Evolutionary conservation across 1,140 invertebrate genomes (phyloP).

Genomic region (Meloidogyne chitwoodi): DNA sequence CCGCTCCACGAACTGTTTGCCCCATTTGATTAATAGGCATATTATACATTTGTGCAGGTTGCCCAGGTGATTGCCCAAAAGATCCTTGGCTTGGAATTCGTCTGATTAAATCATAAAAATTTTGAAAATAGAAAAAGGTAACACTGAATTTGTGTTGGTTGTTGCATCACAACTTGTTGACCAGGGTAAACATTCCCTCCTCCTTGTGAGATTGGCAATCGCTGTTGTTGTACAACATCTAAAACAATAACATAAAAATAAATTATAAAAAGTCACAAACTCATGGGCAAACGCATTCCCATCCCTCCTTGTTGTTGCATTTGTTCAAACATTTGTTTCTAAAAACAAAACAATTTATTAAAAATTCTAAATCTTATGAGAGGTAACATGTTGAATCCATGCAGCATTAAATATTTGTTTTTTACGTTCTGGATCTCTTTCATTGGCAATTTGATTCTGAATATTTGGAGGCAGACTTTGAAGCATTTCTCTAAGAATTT

Average conservation of each 20-base stretch:
- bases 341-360: background rate
- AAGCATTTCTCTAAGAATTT: background rate
- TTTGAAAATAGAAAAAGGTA: background rate
- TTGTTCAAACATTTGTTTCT: slow-evolving; percentile 19
- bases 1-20: background rate
- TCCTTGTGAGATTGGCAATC: slow-evolving; percentile 12
- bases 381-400: background rate
- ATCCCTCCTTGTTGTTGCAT: slow-evolving; percentile 9
- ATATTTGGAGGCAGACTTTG: slow-evolving; percentile 1
- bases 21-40: background rate
- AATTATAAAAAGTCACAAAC: background rate
- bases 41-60: slow-evolving; percentile 6
- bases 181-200: background rate
- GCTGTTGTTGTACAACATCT: background rate
- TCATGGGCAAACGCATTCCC: slow-evolving; percentile 11
- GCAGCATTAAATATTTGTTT: slow-evolving; percentile 1
- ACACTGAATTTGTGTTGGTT: slow-evolving; percentile 11
- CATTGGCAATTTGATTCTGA: slow-evolving; percentile 8
- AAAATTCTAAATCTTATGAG: background rate
- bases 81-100: slow-evolving; percentile 32
- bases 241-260: background rate
- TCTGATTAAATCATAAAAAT: slow-evolving; percentile 3
- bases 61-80: slow-evolving; percentile 13
- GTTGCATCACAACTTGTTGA: background rate
- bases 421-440: slow-evolving; percentile 21